phyloP scores from a whole-genome alignment of 2,113 vertebrate species.

The Spea bombifrons region DNA sequence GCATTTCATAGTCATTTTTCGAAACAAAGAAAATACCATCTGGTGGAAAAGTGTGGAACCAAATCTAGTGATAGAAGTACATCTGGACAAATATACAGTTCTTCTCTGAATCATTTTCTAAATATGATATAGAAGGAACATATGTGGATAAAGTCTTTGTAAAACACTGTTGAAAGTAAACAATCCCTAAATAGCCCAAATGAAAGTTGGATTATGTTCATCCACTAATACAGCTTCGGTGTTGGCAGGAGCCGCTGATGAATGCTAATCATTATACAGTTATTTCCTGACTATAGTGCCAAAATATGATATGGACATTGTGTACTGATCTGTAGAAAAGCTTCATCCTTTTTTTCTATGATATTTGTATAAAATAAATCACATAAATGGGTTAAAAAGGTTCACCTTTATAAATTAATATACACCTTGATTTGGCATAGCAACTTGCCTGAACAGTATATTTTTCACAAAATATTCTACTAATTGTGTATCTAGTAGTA shows the following conservation, averaged over 20 bases:
- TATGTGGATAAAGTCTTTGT: neutral
- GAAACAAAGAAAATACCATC: slow-evolving; percentile 21
- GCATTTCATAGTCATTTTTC: neutral
- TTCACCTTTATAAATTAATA: too few relatives aligned
- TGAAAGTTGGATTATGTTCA: slow-evolving; percentile 14
- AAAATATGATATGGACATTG: slow-evolving; percentile 20
- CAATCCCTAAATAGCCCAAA: slow-evolving; percentile 9
- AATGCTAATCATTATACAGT: slow-evolving; percentile 35
- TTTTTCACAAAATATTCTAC: too few relatives aligned
- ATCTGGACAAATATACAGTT: neutral
- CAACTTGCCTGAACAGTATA: too few relatives aligned
- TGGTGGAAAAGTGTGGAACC: neutral
- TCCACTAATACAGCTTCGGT: neutral
- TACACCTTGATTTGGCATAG: too few relatives aligned
- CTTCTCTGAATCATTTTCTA: neutral
- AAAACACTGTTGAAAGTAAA: neutral
- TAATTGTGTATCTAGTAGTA: too few relatives aligned
- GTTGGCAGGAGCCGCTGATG: slow-evolving; percentile 12
- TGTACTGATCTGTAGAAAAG: neutral
- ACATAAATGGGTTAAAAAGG: too few relatives aligned
- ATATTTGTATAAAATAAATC: too few relatives aligned
- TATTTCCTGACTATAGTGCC: slow-evolving; percentile 27
- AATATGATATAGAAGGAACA: slow-evolving; percentile 8
- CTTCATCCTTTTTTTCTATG: too few relatives aligned
- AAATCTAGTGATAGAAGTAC: neutral